Evolutionary conservation across 1,140 invertebrate species (phyloP).

Genomic region (Neodiprion pinetum): DNA sequence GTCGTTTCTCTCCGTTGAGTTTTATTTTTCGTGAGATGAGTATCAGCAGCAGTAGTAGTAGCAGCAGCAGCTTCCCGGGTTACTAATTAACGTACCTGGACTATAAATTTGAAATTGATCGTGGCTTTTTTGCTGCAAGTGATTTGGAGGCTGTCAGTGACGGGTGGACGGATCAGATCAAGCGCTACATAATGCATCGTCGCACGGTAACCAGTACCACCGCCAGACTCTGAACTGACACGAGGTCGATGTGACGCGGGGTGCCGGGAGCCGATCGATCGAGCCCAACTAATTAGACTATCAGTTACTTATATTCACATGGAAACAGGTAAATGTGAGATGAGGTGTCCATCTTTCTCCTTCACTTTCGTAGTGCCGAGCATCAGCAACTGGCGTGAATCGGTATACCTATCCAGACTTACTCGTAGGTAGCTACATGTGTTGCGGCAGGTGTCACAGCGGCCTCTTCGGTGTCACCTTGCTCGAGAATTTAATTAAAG

Average conservation of each 20-base stretch:
- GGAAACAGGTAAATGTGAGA: background rate
- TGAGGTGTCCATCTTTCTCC: background rate
- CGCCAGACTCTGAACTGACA: background rate
- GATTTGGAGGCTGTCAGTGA: constrained; percentile 38
- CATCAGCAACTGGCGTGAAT: background rate
- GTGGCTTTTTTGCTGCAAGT: constrained; percentile 43
- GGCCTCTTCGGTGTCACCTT: background rate
- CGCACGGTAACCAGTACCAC: background rate
- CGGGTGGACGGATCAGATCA: constrained; percentile 11
- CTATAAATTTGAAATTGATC: constrained; percentile 55
- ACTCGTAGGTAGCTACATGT: background rate
- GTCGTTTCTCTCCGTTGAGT: constrained; percentile 20
- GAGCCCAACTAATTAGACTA: constrained; percentile 4
- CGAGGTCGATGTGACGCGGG: background rate
- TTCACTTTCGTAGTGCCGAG: background rate
- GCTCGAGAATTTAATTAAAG: too few species aligned
- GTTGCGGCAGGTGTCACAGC: background rate
- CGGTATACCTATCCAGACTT: background rate
- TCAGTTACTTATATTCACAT: background rate
- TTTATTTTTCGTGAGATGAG: constrained; percentile 27
- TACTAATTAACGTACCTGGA: constrained; percentile 52
- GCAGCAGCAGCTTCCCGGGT: constrained; percentile 30
- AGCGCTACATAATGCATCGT: background rate
- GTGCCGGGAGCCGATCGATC: background rate
- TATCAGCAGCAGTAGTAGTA: background rate